Percentiles rank a stretch among this genome's conserved stretches.
phyloP scores from a whole-genome alignment of 2,113 vertebrate species.

The Morone saxatilis region DNA sequence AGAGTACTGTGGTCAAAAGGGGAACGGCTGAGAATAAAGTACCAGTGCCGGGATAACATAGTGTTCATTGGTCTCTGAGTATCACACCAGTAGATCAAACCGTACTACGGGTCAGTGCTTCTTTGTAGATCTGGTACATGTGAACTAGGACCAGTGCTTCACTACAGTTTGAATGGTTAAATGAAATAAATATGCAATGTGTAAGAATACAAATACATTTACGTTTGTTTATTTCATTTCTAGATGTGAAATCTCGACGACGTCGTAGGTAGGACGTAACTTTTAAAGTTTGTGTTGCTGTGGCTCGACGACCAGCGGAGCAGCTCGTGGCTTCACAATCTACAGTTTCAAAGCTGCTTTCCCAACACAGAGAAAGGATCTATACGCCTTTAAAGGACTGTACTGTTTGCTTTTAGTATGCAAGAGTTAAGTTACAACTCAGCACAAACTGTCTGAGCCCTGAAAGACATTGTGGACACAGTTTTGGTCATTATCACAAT shows the following conservation, averaged over 20 bases:
- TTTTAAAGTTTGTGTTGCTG: neutral
- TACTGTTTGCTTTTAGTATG: neutral
- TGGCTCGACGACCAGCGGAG: neutral
- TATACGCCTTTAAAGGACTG: neutral
- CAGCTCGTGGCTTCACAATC: neutral
- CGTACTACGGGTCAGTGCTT: neutral
- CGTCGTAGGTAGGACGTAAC: no score
- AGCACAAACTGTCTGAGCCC: neutral
- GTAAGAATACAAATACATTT: neutral
- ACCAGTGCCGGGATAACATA: neutral
- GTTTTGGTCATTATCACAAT: neutral
- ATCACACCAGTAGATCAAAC: neutral
- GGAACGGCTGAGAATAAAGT: neutral
- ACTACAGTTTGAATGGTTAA: neutral
- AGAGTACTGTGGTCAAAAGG: slow-evolving; percentile 13
- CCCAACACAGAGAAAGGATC: neutral
- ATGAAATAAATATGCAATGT: neutral
- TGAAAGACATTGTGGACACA: neutral
- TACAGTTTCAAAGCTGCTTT: neutral
- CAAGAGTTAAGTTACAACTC: neutral
- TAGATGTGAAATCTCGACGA: neutral
- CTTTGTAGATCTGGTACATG: neutral
- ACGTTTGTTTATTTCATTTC: neutral
- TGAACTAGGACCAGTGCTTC: neutral
- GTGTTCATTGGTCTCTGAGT: neutral